phyloP scores from a whole-genome alignment of 1,140 invertebrate genomes.

The Pseudoatta argentina region DNA sequence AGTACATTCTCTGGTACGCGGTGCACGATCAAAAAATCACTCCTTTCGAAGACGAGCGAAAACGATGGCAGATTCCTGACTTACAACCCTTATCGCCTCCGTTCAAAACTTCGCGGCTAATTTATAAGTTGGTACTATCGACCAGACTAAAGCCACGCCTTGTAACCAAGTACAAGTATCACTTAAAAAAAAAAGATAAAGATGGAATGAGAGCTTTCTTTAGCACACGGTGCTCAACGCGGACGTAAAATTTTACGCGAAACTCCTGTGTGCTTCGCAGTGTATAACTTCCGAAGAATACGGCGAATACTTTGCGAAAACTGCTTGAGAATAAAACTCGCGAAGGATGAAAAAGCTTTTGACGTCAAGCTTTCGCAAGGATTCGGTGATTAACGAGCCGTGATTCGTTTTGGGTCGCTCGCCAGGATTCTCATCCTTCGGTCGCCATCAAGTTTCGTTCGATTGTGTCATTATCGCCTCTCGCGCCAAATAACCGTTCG shows the following conservation, averaged over 20 bases:
- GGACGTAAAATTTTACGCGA: slow-evolving; percentile 37
- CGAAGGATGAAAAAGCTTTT: slow-evolving; percentile 54
- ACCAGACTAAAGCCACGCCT: slow-evolving; percentile 14
- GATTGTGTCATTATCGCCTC: slow-evolving; percentile 62
- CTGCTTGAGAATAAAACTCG: slow-evolving; percentile 53
- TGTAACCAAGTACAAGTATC: slow-evolving; percentile 42
- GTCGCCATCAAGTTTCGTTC: slow-evolving; percentile 51
- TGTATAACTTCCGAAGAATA: slow-evolving; percentile 1
- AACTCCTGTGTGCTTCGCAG: slow-evolving; percentile 21
- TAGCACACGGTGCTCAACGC: slow-evolving; percentile 14
- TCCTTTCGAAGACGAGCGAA: slow-evolving; percentile 44
- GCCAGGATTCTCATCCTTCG: slow-evolving; percentile 16
- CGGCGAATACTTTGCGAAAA: slow-evolving; percentile 16
- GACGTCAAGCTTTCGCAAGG: slow-evolving; percentile 51
- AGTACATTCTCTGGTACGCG: slow-evolving; percentile 59
- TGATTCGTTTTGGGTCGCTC: slow-evolving; percentile 33
- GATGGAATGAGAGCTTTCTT: not conserved
- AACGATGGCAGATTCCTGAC: slow-evolving; percentile 48
- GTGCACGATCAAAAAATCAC: slow-evolving; percentile 54
- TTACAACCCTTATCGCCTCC: slow-evolving; percentile 44
- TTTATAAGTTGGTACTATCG: slow-evolving; percentile 41
- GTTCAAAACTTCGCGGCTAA: slow-evolving; percentile 53
- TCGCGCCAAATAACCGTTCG: slow-evolving; percentile 60
- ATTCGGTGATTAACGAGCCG: slow-evolving; percentile 60
- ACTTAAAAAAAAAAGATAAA: slow-evolving; percentile 5